Evolutionary conservation across 2,888 invertebrate species (phyloP).

Genomic region (Pristionchus arcanus): DNA sequence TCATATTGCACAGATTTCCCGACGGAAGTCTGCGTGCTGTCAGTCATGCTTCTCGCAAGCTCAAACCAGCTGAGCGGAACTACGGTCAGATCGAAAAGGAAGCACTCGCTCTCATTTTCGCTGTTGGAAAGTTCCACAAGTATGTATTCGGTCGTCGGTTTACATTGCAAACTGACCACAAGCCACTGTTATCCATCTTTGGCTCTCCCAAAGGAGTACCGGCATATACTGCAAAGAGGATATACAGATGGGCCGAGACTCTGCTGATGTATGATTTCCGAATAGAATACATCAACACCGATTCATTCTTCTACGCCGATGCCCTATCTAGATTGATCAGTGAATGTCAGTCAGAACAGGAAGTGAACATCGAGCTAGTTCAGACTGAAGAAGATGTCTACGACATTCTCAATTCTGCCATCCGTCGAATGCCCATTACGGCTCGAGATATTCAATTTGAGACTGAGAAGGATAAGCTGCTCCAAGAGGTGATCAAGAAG

Average conservation of each 20-base stretch:
- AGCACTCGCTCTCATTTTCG: too few species aligned
- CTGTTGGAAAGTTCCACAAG: too few species aligned
- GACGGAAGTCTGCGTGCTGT: slow-evolving; percentile 70
- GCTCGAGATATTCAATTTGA: too few species aligned
- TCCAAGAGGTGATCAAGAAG: too few species aligned
- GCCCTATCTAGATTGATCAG: background rate
- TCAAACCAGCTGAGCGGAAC: too few species aligned
- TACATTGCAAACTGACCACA: slow-evolving; percentile 71
- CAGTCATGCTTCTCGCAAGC: slow-evolving; percentile 76
- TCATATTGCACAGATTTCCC: slow-evolving; percentile 67
- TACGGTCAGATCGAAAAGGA: too few species aligned
- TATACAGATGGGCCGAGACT: slow-evolving; percentile 66
- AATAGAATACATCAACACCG: slow-evolving; percentile 55
- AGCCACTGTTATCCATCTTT: slow-evolving; percentile 76
- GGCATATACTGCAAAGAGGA: too few species aligned
- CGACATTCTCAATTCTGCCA: too few species aligned
- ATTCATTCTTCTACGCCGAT: background rate
- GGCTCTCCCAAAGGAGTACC: slow-evolving; percentile 71
- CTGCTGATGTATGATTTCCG: slow-evolving; percentile 78
- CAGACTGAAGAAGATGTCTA: too few species aligned
- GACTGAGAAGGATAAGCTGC: too few species aligned
- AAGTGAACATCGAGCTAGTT: too few species aligned
- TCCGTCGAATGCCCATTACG: background rate
- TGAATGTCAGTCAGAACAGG: too few species aligned
- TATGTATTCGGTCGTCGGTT: slow-evolving; percentile 80